Evolutionary conservation across 1,140 invertebrate genomes (phyloP), one percentile per base, ranked within the genome.

Genomic region (Drosophila rufa): DNA sequence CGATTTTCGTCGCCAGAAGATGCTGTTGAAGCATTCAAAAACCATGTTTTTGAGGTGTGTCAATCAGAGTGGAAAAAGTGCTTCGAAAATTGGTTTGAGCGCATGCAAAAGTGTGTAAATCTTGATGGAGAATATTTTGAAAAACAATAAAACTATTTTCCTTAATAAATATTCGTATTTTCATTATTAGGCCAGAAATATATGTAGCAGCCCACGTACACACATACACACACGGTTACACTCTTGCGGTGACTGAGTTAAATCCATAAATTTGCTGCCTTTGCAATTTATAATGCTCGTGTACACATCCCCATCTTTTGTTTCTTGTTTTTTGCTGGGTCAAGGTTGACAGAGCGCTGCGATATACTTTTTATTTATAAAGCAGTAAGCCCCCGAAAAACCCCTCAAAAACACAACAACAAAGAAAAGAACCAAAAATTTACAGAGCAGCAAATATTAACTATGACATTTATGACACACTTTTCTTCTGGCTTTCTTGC

Each of bases 391-490:
- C 67, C 40, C n/a, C 48, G 19, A 40, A 56, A 68, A 71, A 77
- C 67, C 82, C 77, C 79, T 60, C 82, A 86, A 70, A 85, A 80
- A 73, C 40, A 43, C 56, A 59, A n/a, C 51, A 25, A 14, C 30
- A 22, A 36, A 11, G 27, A 19, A 27, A 6, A 55, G 42, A 58
- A 57, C 59, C 45, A 61, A 76, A 79, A 79, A 57, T 78, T 70
- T 71, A 79, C 65, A 74, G 58, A 84, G 70, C 81, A 87, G 85
- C 84, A 87, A 87, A 87, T 87, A 87, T 87, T 87, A 90, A 87
- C 84, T 90, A 90, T 87, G 84, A 90, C 84, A 84, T 87, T 87
- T 87, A 87, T 87, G 84, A 81, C 84, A 87, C 84, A 87, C 85
- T 87, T 87, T 89, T 78, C 84, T 76, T 77, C 51, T 14, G 22